These are phyloP conservation scores for Neuroterus valhalla DNA, from an alignment of 1,140 invertebrate genomes.

Conservation along the genomic window DNA sequence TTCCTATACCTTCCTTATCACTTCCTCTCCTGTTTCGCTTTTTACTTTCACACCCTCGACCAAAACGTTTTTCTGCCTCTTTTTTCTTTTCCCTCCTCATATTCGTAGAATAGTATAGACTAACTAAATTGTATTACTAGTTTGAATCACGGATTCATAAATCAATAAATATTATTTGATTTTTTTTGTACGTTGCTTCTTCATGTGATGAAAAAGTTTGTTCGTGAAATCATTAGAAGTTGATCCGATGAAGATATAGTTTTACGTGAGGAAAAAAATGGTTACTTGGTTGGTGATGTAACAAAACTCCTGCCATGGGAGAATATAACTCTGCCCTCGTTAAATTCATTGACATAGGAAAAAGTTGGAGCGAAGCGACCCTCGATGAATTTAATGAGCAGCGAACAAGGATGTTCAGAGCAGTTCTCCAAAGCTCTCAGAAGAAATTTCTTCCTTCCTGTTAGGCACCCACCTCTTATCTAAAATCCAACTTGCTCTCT, in stretches of 20 bases:
- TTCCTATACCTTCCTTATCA: too few relatives aligned
- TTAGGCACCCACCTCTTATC: constrained; percentile 22
- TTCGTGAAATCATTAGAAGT: constrained; percentile 27
- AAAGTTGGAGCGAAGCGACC: constrained; percentile 16
- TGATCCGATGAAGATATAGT: constrained; percentile 1
- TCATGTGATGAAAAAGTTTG: not conserved
- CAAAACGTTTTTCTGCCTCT: too few relatives aligned
- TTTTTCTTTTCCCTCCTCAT: too few relatives aligned
- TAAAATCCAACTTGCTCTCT: not conserved
- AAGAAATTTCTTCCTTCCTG: constrained; percentile 25
- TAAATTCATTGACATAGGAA: constrained; percentile 31
- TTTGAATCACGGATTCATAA: too few relatives aligned
- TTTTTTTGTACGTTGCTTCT: not conserved
- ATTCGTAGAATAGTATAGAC: too few relatives aligned
- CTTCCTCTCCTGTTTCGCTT: too few relatives aligned
- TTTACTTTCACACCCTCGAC: too few relatives aligned
- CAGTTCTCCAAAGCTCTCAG: constrained; percentile 4
- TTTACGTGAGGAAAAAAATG: constrained; percentile 20
- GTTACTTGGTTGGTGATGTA: constrained; percentile 26
- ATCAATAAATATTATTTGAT: not conserved
- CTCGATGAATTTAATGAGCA: constrained; percentile 30
- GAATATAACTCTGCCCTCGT: constrained; percentile 28
- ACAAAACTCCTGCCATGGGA: constrained; percentile 16
- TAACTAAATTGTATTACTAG: too few relatives aligned
- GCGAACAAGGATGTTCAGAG: constrained; percentile 25